Base-by-base conservation (phyloP, 1,140 invertebrate genomes). In the Lepidostoma basale region DNA sequence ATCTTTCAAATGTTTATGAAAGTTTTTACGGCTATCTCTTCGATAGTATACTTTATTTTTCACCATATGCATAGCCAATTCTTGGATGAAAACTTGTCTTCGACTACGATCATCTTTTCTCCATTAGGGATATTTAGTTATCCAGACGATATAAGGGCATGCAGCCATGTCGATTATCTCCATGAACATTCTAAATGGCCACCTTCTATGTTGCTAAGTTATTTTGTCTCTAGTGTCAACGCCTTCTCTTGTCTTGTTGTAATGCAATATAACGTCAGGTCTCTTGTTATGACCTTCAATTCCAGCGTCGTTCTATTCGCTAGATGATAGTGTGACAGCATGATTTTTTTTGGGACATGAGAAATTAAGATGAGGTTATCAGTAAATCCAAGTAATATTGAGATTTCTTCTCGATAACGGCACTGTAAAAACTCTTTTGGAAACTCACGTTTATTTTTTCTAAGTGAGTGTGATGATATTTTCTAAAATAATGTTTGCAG, bases 171-270 rank as follows among this genome's bases (percentile, higher is more conserved):
- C 70, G 54, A 74, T 62, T 26, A 74, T 58, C 30, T 74, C 72
- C 40, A 56, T 74, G 67, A 74, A 74, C 1, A 67, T 52, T 60
- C 73, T 52, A 26, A 74, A 47, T 20, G 71, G 71, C 72, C 73
- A 74, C 67, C 73, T 58, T 47, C 69, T 64, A 68, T 76, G 73
- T 39, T 66, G 62, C 20, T 74, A 25, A 20, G 75, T 68, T 71
- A 77, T 77, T 70, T 77, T 68, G 49, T 76, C 75, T 3, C 63
- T 62, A 14, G 74, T 45, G 64, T 75, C 70, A 12, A 75, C 73
- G 8, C 60, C 72, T 66, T 59, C 74, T 73, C 76, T 77, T 1
- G 69, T 77, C n/a, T 59, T 44, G 42, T 76, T 76, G 59, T 77
- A 77, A 42, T 62, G 58, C 6, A 42, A 12, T 28, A 62, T 62